These are phyloP conservation scores for Watsonalla cultraria DNA, from an alignment of 2,888 invertebrate species.

Conservation along the genomic window DNA sequence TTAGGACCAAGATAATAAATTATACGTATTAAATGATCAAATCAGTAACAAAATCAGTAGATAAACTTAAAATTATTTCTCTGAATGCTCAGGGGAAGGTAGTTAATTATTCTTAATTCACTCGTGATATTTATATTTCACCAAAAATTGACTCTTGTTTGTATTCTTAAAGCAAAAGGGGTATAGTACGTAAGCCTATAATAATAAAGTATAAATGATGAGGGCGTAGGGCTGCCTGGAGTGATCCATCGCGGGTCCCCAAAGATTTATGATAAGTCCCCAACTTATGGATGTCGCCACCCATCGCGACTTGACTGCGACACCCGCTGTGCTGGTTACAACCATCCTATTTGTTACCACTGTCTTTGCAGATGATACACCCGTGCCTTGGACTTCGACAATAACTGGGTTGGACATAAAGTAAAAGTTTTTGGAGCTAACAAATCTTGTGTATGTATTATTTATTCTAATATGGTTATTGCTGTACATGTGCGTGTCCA, in stretches of 20 bases:
- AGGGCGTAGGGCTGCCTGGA: slow-evolving; percentile 31
- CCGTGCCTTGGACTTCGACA: background rate
- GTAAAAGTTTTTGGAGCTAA: too few species aligned
- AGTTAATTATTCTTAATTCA: slow-evolving; percentile 15
- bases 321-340: slow-evolving; percentile 12
- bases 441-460: too few species aligned
- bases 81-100: too few species aligned
- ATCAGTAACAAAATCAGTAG: too few species aligned
- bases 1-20: too few species aligned
- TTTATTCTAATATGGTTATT: too few species aligned
- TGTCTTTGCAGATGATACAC: background rate
- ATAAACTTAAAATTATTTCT: too few species aligned
- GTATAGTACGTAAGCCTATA: slow-evolving; percentile 38
- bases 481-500: too few species aligned
- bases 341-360: background rate
- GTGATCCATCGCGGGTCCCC: slow-evolving; percentile 47
- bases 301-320: slow-evolving; percentile 31
- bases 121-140: background rate
- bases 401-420: too few species aligned
- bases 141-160: background rate
- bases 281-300: slow-evolving; percentile 56
- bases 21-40: too few species aligned
- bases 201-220: slow-evolving; percentile 59
- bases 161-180: slow-evolving; percentile 21
- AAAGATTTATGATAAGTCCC: slow-evolving; percentile 60